Evolutionary conservation across 2,797 vertebrate genomes (phyloP).

Genomic region (Notolepis coatsorum): DNA sequence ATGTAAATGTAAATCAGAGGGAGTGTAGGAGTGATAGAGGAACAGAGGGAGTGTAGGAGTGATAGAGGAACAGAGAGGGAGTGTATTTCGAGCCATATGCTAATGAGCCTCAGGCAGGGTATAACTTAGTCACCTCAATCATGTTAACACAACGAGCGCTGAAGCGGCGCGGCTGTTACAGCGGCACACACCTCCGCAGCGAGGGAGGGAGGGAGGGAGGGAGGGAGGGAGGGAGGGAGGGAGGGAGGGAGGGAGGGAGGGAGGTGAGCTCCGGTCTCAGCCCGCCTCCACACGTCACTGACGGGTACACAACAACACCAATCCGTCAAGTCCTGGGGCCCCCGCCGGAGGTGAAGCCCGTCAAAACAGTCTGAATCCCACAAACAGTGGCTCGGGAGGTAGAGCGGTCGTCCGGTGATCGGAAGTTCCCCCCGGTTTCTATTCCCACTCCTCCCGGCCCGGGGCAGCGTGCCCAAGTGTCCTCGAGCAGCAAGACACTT

Average conservation of each 20-base stretch:
- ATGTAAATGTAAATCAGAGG: neutral
- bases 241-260: neutral
- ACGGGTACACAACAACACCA: constrained; percentile 72
- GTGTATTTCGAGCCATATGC: too few relatives aligned
- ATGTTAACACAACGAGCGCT: constrained; percentile 73
- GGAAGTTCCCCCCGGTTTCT: too few relatives aligned
- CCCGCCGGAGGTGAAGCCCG: constrained; percentile 13
- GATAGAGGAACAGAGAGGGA: constrained; percentile 35
- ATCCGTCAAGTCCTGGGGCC: constrained; percentile 49
- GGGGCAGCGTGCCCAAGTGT: too few relatives aligned
- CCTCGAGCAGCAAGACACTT: too few relatives aligned
- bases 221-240: neutral
- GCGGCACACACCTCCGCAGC: constrained; percentile 56
- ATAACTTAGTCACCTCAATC: constrained; percentile 61
- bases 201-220: neutral
- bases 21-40: too few relatives aligned
- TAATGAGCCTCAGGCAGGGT: constrained; percentile 53
- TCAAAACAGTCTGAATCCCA: constrained; percentile 25
- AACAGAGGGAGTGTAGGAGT: constrained; percentile 27
- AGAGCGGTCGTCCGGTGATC: too few relatives aligned
- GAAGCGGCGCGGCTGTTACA: constrained; percentile 63
- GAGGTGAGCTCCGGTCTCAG: constrained; percentile 55
- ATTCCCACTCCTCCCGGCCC: too few relatives aligned
- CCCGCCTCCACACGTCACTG: constrained; percentile 57
- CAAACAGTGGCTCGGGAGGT: neutral